Evolutionary conservation across 1,140 invertebrate species (phyloP).

Genomic region (Chrysomallon squamiferum): DNA sequence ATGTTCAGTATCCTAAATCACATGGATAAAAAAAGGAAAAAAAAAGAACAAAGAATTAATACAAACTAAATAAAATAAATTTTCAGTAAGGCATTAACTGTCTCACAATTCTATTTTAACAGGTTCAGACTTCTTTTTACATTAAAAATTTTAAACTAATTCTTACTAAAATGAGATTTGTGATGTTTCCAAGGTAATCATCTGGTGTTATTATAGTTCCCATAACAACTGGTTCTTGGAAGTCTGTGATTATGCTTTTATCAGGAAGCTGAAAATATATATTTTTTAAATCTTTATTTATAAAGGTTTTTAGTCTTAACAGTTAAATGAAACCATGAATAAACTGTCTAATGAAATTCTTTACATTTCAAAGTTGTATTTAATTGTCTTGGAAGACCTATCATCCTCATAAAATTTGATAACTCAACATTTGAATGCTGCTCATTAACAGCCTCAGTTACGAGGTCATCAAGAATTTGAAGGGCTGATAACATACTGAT

Average conservation of each 20-base stretch:
- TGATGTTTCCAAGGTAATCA: constrained; percentile 62
- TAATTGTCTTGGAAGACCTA: background rate
- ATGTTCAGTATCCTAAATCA: background rate
- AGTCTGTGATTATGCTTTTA: constrained; percentile 72
- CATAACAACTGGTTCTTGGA: constrained; percentile 86
- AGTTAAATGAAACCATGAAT: background rate
- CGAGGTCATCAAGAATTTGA: no score
- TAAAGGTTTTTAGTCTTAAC: background rate
- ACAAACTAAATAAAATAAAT: background rate
- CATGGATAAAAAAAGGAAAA: background rate
- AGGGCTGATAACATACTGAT: no score
- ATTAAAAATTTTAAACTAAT: no score
- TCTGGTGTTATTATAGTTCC: constrained; percentile 90
- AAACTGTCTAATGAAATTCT: constrained; percentile 16
- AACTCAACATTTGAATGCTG: no score
- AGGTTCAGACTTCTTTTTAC: no score
- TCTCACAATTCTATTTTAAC: no score
- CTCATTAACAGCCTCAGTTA: no score
- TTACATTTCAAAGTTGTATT: constrained; percentile 19
- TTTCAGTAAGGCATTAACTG: no score
- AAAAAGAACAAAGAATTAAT: no score
- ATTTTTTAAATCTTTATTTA: background rate
- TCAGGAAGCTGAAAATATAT: constrained; percentile 75
- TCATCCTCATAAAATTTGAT: no score
- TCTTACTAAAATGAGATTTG: constrained; percentile 63